Evolutionary conservation across 2,888 invertebrate genomes (phyloP).

Genomic region (Tachystola acroxantha): DNA sequence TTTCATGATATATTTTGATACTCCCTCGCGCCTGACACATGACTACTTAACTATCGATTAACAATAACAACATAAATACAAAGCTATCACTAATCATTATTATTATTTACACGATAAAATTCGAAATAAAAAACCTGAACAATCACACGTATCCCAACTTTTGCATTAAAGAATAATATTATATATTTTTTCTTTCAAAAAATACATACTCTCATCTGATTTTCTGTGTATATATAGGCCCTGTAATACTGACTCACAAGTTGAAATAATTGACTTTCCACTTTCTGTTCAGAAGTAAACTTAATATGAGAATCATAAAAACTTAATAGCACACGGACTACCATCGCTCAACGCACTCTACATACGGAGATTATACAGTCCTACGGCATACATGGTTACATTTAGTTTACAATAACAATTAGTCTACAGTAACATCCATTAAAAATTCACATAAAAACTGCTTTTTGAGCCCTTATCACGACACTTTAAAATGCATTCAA

Average conservation of each 20-base stretch:
- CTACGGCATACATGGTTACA: constrained; percentile 20
- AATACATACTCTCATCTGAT: constrained; percentile 22
- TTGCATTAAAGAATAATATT: constrained; percentile 7
- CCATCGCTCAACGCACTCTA: constrained; percentile 17
- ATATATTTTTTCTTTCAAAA: constrained; percentile 14
- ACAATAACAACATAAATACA: constrained; percentile 38
- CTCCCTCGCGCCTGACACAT: background rate
- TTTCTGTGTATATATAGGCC: constrained; percentile 32
- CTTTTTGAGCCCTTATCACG: constrained; percentile 64
- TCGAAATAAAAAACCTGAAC: constrained; percentile 24
- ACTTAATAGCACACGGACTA: constrained; percentile 18
- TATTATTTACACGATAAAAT: constrained; percentile 49
- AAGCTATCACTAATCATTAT: constrained; percentile 21
- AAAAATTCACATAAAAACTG: constrained; percentile 70
- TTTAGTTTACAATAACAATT: constrained; percentile 25
- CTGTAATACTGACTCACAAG: constrained; percentile 73
- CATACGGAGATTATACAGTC: constrained; percentile 46
- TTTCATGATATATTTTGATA: too few relatives aligned
- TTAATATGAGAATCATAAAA: constrained; percentile 42
- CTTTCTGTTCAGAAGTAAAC: constrained; percentile 22
- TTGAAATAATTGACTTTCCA: constrained; percentile 58
- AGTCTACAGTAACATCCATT: constrained; percentile 50
- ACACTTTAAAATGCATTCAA: constrained; percentile 54
- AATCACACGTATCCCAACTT: constrained; percentile 19
- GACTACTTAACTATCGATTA: constrained; percentile 13